Conservation (phyloP, 2,113 vertebrate species). For the Leptodactylus fuscus region DNA sequence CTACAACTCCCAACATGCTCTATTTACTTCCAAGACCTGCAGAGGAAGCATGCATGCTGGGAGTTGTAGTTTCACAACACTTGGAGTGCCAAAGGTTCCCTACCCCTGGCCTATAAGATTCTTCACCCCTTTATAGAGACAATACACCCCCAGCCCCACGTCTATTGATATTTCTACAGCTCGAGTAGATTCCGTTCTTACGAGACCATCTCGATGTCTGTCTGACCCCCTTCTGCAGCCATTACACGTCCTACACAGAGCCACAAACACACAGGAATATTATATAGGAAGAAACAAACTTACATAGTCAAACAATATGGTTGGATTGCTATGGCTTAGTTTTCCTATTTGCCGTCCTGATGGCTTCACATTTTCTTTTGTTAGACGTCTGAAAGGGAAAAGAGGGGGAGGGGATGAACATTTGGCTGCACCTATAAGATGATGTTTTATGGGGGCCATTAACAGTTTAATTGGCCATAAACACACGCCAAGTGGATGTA, state of each 20-base stretch:
- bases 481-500: slow-evolving; percentile 2
- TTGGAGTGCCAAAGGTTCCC: too few relatives aligned
- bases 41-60: too few relatives aligned
- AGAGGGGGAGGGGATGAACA: slow-evolving; percentile 56
- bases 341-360: slow-evolving; percentile 99
- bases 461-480: slow-evolving; percentile 38
- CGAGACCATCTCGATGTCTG: too few relatives aligned
- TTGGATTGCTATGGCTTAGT: slow-evolving; percentile 98
- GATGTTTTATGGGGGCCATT: not conserved
- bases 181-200: too few relatives aligned
- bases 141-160: too few relatives aligned
- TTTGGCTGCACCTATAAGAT: slow-evolving; percentile 43
- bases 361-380: slow-evolving; percentile 99
- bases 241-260: not conserved
- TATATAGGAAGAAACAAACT: slow-evolving; percentile 64
- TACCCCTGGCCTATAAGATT: too few relatives aligned
- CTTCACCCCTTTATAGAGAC: too few relatives aligned
- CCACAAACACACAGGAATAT: not conserved
- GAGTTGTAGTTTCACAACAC: too few relatives aligned
- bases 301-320: slow-evolving; percentile 99
- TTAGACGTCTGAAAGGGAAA: slow-evolving; percentile 84
- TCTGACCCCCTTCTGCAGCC: too few relatives aligned
- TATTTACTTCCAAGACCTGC: too few relatives aligned
- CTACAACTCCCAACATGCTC: too few relatives aligned
- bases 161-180: too few relatives aligned